Evolutionary conservation across 2,888 invertebrate genomes (phyloP).

Genomic region (Agrochola lychnidis): DNA sequence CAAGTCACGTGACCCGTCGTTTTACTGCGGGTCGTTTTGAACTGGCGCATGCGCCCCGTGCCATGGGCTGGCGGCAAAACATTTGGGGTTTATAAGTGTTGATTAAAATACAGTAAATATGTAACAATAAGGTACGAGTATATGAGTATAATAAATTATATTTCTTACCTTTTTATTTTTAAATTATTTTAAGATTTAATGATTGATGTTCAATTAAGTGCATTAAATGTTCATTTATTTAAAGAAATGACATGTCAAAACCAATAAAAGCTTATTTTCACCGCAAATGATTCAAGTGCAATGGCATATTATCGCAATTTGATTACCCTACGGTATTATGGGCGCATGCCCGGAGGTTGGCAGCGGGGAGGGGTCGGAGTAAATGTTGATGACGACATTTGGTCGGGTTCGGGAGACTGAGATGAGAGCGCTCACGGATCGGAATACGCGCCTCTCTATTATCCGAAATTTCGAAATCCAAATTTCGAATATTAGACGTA

Average conservation of each 20-base stretch:
- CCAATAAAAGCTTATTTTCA: constrained; percentile 23
- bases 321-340: constrained; percentile 79
- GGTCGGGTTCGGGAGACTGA: constrained; percentile 79
- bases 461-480: constrained; percentile 57
- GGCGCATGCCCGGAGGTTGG: constrained; percentile 80
- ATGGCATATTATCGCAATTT: constrained; percentile 77
- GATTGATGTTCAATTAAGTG: not conserved
- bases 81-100: constrained; percentile 59
- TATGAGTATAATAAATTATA: not conserved
- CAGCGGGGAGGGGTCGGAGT: constrained; percentile 69
- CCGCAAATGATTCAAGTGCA: constrained; percentile 61
- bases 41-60: constrained; percentile 85
- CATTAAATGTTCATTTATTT: not conserved
- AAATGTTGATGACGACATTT: constrained; percentile 86
- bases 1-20: constrained; percentile 91
- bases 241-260: constrained; percentile 10
- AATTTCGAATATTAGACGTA: constrained; percentile 51
- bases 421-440: constrained; percentile 72
- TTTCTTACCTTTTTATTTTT: not conserved
- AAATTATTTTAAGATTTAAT: not conserved
- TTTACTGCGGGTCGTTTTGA: constrained; percentile 90
- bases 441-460: constrained; percentile 64
- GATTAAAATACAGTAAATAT: constrained; percentile 13
- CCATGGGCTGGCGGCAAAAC: constrained; percentile 84
- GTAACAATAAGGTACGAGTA: not conserved